Base-by-base conservation (phyloP, 2,797 vertebrate genomes). In the Sorex maritimensis region DNA sequence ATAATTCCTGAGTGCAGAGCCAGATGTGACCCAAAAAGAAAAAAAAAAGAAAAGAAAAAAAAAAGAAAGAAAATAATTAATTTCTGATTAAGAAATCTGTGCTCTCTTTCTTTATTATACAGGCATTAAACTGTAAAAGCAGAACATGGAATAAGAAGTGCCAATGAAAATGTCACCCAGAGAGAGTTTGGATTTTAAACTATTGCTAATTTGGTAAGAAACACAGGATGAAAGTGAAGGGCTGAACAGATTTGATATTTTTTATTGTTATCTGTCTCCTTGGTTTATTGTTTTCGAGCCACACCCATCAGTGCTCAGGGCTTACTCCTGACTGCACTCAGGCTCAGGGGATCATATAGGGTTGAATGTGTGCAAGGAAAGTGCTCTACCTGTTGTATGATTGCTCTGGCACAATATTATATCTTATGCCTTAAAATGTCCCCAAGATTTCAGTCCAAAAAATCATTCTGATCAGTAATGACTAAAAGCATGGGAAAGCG, bases 131-230 rank as follows among this genome's bases (percentile, higher is more conserved):
- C 90, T 89, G 81, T 78, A 92, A 95, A 94, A 91, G 85, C 68
- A 86, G 88, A 73, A 86, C 46, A 95, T 11, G 55, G 74, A 92
- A 46, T 80, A 74, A 68, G 63, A 92, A 96, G 88, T 79, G 75
- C 72, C 93, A 94, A 88, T 94, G 92, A 94, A 93, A 95, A 96
- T 92, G 87, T 93, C 68, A 73, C 72, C 75, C 81, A 93, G 78
- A 77, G 49, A 86, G 88, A 91, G 84, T 91, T 93, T 83, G 75
- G 82, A 92, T 79, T 92, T 92, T 86, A 86, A 85, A 91, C 88
- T 65, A 75, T 49, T 67, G 72, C 55, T 83, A 44, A 89, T 95
- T 77, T 84, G 89, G 13, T 52, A 82, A 74, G 67, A 82, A 79
- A 38, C 5, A 38, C 23, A 71, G 90, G 81, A 58, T 52, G 44